Percentiles rank a stretch among this genome's conserved stretches.
phyloP scores from a whole-genome alignment of 2,797 vertebrate genomes.

The Ambastaia sidthimunki region DNA sequence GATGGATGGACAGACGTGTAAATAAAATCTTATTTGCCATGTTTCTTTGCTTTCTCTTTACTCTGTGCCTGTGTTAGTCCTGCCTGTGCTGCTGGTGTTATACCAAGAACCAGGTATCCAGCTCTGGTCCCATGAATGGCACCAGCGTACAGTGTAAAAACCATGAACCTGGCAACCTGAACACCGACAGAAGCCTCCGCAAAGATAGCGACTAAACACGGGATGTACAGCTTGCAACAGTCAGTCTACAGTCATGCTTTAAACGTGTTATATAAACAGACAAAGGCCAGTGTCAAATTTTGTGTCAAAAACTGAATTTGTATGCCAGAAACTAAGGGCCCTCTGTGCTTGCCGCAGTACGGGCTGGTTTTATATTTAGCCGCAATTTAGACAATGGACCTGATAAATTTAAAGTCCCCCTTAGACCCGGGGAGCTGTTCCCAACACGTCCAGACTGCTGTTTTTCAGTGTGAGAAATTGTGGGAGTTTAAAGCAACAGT shows the following conservation, averaged over 20 bases:
- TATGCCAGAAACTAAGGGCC: not conserved
- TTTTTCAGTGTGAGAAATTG: slow-evolving; percentile 46
- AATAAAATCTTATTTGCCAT: not conserved
- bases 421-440: slow-evolving; percentile 37
- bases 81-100: slow-evolving; percentile 97
- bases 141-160: slow-evolving; percentile 94
- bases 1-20: not conserved
- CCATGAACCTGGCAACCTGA: slow-evolving; percentile 89
- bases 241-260: slow-evolving; percentile 13
- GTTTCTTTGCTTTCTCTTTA: not conserved
- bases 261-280: not conserved
- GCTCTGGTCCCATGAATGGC: slow-evolving; percentile 90
- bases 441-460: slow-evolving; percentile 34
- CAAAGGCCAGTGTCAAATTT: slow-evolving; percentile 12
- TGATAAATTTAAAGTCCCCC: slow-evolving; percentile 46
- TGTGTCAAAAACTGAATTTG: not conserved
- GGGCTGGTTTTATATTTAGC: slow-evolving; percentile 48
- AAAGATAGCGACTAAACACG: slow-evolving; percentile 87
- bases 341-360: slow-evolving; percentile 63
- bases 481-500: slow-evolving; percentile 39
- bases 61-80: slow-evolving; percentile 76
- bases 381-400: slow-evolving; percentile 41
- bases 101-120: slow-evolving; percentile 85
- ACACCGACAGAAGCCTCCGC: slow-evolving; percentile 86
- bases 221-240: slow-evolving; percentile 24